A percentile compares a stretch with the other conserved stretches of the same genome.
Conservation (phyloP, 2,888 invertebrate genomes). For the Brachynemurus nebulosus region DNA sequence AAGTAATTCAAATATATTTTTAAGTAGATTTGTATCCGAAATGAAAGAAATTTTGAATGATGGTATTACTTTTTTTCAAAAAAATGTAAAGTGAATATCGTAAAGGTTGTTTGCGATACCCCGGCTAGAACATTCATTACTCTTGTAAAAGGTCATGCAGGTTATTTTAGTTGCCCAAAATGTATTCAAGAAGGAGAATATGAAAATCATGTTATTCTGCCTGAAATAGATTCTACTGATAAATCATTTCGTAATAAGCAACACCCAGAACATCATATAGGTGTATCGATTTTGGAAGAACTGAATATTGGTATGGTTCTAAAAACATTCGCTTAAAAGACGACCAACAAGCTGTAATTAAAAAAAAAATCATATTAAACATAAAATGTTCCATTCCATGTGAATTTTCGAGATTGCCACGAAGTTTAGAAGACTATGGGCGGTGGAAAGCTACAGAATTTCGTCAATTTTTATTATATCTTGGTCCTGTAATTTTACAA, state of each 20-base stretch:
- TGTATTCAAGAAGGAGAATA: constrained; percentile 19
- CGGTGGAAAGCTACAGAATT: constrained; percentile 18
- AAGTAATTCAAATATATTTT: constrained; percentile 14
- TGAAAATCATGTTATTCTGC: constrained; percentile 2
- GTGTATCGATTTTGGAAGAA: constrained; percentile 14
- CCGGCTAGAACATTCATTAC: constrained; percentile 19
- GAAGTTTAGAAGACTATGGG: neutral
- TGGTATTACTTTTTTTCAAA: constrained; percentile 10
- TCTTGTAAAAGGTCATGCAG: constrained; percentile 18
- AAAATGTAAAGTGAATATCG: constrained; percentile 11
- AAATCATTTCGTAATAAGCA: constrained; percentile 9
- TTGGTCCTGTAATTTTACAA: constrained; percentile 19
- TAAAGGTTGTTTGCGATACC: constrained; percentile 20
- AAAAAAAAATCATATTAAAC: no score
- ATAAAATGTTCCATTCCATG: no score
- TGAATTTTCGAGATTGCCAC: constrained; percentile 4
- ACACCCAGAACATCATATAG: constrained; percentile 15
- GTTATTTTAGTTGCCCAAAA: constrained; percentile 19
- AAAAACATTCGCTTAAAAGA: constrained; percentile 10
- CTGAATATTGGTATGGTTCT: constrained; percentile 15
- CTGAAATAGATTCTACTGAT: constrained; percentile 10
- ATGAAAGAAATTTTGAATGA: constrained; percentile 9
- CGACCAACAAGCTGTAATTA: constrained; percentile 7
- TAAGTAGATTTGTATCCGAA: constrained; percentile 17
- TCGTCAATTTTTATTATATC: constrained; percentile 16